Percentiles rank a stretch among this genome's conserved stretches.
Conservation (phyloP, 2,113 vertebrate genomes). For the Poicephalus meyeri region DNA sequence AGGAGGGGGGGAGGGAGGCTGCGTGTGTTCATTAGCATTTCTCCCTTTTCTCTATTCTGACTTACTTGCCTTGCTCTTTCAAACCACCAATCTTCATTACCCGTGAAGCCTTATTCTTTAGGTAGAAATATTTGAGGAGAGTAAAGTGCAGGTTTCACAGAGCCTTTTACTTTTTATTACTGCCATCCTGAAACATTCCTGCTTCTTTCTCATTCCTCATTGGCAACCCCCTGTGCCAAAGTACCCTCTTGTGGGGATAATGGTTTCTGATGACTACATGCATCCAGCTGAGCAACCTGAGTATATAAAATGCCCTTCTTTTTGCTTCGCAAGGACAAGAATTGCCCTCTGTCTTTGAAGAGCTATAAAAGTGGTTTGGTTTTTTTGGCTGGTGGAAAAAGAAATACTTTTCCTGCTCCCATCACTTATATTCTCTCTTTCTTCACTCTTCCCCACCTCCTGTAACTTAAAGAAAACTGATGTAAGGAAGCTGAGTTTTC, state of each 20-base stretch:
- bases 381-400: not conserved
- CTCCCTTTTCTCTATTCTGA: not conserved
- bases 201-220: not conserved
- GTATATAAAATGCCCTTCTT: not conserved
- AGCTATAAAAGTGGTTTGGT: not conserved
- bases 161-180: not conserved
- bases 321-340: conserved; percentile 3
- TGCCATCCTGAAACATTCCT: not conserved
- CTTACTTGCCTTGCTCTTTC: not conserved
- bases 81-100: not conserved
- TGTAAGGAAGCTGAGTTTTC: not conserved
- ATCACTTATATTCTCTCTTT: not conserved
- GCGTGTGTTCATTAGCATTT: not conserved
- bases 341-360: not conserved
- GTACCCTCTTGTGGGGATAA: conserved; percentile 52
- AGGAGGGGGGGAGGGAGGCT: not conserved
- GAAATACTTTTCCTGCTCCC: not conserved
- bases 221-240: conserved; percentile 28
- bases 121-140: not conserved
- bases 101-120: not conserved
- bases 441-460: not conserved
- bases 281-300: not conserved
- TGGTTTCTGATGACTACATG: not conserved
- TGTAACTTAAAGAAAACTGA: not conserved
- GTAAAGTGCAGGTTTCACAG: not conserved